Percentiles rank a stretch among this genome's conserved stretches.
Conservation (phyloP, 1,140 invertebrate species). For the Drosophila guanche region DNA sequence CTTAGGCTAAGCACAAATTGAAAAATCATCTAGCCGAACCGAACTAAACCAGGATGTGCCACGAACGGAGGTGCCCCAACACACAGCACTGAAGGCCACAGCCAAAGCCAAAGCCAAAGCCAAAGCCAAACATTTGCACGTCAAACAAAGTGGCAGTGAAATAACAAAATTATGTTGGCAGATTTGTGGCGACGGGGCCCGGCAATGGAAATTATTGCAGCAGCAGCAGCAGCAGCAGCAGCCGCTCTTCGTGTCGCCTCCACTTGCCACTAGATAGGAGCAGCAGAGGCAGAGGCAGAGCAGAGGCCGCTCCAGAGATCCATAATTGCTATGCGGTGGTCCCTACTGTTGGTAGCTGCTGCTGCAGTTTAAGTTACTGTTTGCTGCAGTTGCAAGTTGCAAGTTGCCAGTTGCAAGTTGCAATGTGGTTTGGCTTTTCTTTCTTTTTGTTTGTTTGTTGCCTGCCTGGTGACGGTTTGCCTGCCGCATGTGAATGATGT, state of each 20-base stretch:
- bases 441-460: background rate
- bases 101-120: slow-evolving; percentile 9
- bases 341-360: slow-evolving; percentile 1
- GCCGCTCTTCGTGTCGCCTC: slow-evolving; percentile 10
- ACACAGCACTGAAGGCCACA: background rate
- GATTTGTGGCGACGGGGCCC: slow-evolving; percentile 69
- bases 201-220: slow-evolving; percentile 68
- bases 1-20: slow-evolving; percentile 69
- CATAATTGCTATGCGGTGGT: slow-evolving; percentile 75
- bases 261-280: background rate
- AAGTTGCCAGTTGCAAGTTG: background rate
- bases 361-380: slow-evolving; percentile 40
- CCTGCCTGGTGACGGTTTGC: slow-evolving; percentile 58
- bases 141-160: slow-evolving; percentile 82
- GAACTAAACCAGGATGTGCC: slow-evolving; percentile 51
- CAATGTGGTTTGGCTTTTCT: background rate
- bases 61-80: slow-evolving; percentile 15
- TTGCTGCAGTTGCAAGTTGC: background rate
- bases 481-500: slow-evolving; percentile 76
- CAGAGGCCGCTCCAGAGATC: slow-evolving; percentile 1
- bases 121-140: slow-evolving; percentile 78
- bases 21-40: slow-evolving; percentile 66
- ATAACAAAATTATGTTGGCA: slow-evolving; percentile 82
- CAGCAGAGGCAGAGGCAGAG: background rate
- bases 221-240: slow-evolving; percentile 15